These are phyloP conservation scores for Spodoptera exigua DNA, from an alignment of 2,888 invertebrate genomes.

Conservation along the genomic window DNA sequence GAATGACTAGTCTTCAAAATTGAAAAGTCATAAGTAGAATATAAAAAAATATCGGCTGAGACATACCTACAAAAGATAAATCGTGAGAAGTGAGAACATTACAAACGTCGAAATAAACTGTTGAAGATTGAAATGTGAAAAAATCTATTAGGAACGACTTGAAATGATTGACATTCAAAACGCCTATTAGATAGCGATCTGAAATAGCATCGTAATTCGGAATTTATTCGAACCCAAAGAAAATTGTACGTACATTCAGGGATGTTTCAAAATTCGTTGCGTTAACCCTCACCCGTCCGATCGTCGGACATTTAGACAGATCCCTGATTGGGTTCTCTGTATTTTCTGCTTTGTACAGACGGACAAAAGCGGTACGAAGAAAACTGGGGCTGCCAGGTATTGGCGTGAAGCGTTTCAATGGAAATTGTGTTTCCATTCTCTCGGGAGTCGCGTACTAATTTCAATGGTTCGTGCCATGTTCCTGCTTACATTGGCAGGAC, in stretches of 20 bases:
- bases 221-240: conserved; percentile 33
- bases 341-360: conserved; percentile 67
- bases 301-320: conserved; percentile 73
- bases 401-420: conserved; percentile 68
- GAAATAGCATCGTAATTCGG: conserved; percentile 23
- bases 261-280: conserved; percentile 56
- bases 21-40: no score
- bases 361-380: conserved; percentile 70
- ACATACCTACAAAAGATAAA: no score
- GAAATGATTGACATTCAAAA: conserved; percentile 26
- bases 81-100: neutral
- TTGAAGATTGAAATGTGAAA: neutral
- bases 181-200: conserved; percentile 1
- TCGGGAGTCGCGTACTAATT: conserved; percentile 64
- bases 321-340: conserved; percentile 77
- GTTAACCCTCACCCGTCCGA: conserved; percentile 59
- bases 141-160: conserved; percentile 5
- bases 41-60: no score
- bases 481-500: conserved; percentile 45
- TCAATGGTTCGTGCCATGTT: conserved; percentile 52
- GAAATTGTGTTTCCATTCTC: conserved; percentile 74
- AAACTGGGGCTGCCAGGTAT: conserved; percentile 67
- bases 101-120: neutral
- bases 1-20: no score
- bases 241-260: conserved; percentile 41